These are phyloP conservation scores for Acanthisitta chloris DNA, from an alignment of 2,113 vertebrate species.

Conservation along the genomic window DNA sequence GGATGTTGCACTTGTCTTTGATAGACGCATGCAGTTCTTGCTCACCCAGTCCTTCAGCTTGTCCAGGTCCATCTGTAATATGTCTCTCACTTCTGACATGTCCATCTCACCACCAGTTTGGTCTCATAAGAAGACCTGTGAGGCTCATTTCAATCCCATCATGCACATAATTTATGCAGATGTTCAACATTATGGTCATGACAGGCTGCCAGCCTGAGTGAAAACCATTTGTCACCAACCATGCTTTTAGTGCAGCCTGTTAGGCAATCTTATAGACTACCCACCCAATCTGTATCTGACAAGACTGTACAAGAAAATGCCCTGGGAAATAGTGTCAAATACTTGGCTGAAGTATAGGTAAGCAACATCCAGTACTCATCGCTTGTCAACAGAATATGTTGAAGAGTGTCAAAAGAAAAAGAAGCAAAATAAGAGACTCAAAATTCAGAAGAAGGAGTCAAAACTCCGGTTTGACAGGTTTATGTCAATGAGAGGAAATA, in stretches of 20 bases:
- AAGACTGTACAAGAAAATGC: neutral
- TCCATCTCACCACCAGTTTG: neutral
- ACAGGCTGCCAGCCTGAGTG: neutral
- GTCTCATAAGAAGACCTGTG: neutral
- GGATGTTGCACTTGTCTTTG: neutral
- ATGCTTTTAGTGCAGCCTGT: neutral
- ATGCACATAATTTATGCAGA: neutral
- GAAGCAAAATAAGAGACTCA: neutral
- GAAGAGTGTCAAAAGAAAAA: neutral
- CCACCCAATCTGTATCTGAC: neutral
- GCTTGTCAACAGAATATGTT: neutral
- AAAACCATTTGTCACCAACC: neutral
- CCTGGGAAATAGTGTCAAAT: neutral
- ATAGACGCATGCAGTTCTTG: neutral
- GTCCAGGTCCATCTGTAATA: neutral
- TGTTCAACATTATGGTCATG: neutral
- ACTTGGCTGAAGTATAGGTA: neutral
- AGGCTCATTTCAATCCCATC: neutral
- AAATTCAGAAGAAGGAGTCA: neutral
- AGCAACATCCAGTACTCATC: neutral
- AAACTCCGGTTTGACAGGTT: neutral
- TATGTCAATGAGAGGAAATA: neutral
- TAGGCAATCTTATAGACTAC: neutral
- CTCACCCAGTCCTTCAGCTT: neutral
- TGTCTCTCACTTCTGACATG: neutral